Evolutionary conservation across 2,888 invertebrate genomes (phyloP).

Genomic region (Erebia ligea): DNA sequence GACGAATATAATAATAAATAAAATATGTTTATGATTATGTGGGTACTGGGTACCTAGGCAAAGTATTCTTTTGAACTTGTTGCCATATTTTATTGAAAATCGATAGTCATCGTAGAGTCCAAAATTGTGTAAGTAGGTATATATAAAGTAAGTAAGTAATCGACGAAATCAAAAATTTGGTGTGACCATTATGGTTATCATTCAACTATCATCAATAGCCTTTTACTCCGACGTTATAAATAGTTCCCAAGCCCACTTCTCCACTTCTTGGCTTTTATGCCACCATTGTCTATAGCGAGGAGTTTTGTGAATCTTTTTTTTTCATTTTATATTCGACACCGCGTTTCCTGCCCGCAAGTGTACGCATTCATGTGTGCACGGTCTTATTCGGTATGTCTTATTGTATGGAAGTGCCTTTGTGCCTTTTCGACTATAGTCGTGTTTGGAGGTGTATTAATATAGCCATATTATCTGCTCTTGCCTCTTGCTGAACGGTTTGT

Average conservation of each 20-base stretch:
- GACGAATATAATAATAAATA: no score
- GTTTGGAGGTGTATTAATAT: slow-evolving; percentile 69
- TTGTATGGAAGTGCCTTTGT: slow-evolving; percentile 74
- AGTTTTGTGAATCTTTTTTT: slow-evolving; percentile 59
- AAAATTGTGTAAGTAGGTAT: background rate
- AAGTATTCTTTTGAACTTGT: no score
- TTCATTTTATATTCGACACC: slow-evolving; percentile 73
- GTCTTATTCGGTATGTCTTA: slow-evolving; percentile 61
- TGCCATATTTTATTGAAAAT: no score
- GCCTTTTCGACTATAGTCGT: slow-evolving; percentile 76
- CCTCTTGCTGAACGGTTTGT: slow-evolving; percentile 50
- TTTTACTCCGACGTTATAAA: slow-evolving; percentile 48
- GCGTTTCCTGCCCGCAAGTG: slow-evolving; percentile 79
- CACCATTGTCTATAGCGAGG: slow-evolving; percentile 58
- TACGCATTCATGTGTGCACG: slow-evolving; percentile 59
- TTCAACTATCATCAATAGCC: slow-evolving; percentile 39
- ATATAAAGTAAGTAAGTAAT: no score
- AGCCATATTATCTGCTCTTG: slow-evolving; percentile 62
- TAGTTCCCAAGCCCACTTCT: slow-evolving; percentile 53
- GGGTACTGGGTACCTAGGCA: no score
- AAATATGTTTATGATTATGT: no score
- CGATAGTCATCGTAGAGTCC: background rate
- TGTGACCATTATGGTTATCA: slow-evolving; percentile 24
- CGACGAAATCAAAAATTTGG: background rate
- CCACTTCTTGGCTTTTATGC: slow-evolving; percentile 58